phyloP scores from a whole-genome alignment of 2,888 invertebrate genomes.

The Alviniconcha strummeri region DNA sequence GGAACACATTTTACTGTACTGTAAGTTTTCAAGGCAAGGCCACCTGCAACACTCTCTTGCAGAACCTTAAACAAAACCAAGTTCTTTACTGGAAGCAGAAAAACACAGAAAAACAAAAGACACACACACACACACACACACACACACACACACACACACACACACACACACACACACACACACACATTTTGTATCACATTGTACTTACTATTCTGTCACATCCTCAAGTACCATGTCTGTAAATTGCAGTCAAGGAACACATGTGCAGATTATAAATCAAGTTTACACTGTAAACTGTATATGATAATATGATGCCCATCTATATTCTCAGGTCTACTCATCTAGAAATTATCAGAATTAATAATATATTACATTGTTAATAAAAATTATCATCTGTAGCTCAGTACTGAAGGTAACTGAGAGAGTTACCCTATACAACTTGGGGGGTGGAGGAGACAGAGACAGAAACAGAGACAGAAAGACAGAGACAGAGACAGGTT shows the following conservation, averaged over 20 bases:
- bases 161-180: neutral
- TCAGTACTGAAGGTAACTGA: too few relatives aligned
- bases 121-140: neutral
- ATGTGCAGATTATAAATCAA: neutral
- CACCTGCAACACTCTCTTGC: neutral
- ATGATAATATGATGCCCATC: neutral
- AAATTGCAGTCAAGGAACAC: slow-evolving; percentile 40
- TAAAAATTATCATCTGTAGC: too few relatives aligned
- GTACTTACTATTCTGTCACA: slow-evolving; percentile 89
- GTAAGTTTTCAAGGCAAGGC: too few relatives aligned
- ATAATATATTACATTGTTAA: neutral
- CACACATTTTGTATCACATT: neutral
- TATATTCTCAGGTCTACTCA: neutral
- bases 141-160: slow-evolving; percentile 5
- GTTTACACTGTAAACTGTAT: neutral
- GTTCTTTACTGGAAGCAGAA: neutral
- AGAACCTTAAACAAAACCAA: neutral
- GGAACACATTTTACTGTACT: too few relatives aligned
- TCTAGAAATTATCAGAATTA: neutral
- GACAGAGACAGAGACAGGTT: neutral
- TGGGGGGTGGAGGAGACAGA: neutral
- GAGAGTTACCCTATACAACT: neutral
- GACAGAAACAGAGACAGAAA: neutral
- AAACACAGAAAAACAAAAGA: neutral
- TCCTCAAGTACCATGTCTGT: slow-evolving; percentile 95